These are phyloP conservation scores for Tinea pellionella DNA, from an alignment of 2,888 invertebrate species.

Conservation along the genomic window DNA sequence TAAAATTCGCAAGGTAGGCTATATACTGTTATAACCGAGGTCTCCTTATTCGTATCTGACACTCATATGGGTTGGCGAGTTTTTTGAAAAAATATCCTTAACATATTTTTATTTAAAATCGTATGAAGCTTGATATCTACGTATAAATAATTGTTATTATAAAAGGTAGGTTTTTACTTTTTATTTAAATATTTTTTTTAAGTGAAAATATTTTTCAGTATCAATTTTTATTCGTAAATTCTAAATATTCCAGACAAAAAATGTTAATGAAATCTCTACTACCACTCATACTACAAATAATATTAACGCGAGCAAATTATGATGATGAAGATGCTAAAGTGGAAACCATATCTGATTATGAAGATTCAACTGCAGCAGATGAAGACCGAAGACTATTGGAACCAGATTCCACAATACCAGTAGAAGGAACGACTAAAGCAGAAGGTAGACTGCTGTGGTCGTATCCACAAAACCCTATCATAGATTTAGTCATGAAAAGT, in stretches of 20 bases:
- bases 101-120: neutral
- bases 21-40: constrained; percentile 2
- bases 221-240: too few species aligned
- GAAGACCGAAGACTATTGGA: neutral
- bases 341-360: neutral
- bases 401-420: neutral
- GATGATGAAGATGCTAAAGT: neutral
- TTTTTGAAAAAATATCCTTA: neutral
- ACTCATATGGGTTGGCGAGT: neutral
- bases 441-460: constrained; percentile 19
- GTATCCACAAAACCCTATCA: constrained; percentile 28
- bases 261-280: neutral
- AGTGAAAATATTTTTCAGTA: too few species aligned
- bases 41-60: neutral
- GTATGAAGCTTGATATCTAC: too few species aligned
- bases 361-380: neutral
- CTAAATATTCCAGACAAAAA: neutral
- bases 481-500: constrained; percentile 32
- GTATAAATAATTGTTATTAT: too few species aligned
- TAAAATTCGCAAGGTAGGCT: constrained; percentile 7
- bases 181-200: too few species aligned
- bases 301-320: neutral
- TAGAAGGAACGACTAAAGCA: neutral
- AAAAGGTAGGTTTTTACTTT: too few species aligned
- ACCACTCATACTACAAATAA: neutral